A percentile compares a stretch with the other conserved stretches of the same genome.
These are phyloP conservation scores for Pinna nobilis DNA, from an alignment of 1,140 invertebrate genomes.

Conservation along the genomic window DNA sequence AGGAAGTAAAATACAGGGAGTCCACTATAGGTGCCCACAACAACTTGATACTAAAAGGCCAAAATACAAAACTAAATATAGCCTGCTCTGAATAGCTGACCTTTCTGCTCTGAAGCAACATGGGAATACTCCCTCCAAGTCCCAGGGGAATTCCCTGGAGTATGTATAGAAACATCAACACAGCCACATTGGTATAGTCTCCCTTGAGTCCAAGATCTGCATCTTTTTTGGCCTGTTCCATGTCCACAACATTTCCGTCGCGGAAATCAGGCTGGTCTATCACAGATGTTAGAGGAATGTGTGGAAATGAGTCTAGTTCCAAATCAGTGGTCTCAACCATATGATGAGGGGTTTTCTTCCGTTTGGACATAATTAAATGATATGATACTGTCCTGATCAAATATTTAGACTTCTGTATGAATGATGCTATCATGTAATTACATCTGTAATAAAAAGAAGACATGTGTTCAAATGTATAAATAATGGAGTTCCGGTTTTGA, in stretches of 20 bases:
- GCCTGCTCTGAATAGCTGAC: slow-evolving; percentile 82
- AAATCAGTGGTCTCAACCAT: slow-evolving; percentile 39
- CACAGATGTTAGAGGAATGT: slow-evolving; percentile 43
- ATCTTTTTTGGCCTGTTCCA: slow-evolving; percentile 10
- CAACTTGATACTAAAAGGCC: slow-evolving; percentile 97
- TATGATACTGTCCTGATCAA: background rate
- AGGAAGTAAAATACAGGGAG: slow-evolving; percentile 86
- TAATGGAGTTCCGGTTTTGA: too few relatives aligned
- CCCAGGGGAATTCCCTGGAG: slow-evolving; percentile 96
- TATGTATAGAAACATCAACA: slow-evolving; percentile 93
- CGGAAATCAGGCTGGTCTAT: background rate
- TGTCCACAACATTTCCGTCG: background rate
- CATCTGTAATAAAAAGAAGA: background rate
- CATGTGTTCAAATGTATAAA: too few relatives aligned
- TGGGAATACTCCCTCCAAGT: slow-evolving; percentile 93
- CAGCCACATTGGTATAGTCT: slow-evolving; percentile 79
- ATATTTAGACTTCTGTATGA: background rate
- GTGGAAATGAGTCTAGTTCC: slow-evolving; percentile 48
- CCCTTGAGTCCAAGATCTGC: slow-evolving; percentile 37
- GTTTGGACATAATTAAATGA: background rate
- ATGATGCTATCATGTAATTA: background rate
- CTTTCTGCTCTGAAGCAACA: slow-evolving; percentile 93
- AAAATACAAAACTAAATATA: slow-evolving; percentile 98
- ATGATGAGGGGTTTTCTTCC: background rate
- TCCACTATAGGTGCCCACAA: slow-evolving; percentile 99